Evolutionary conservation across 2,888 invertebrate species (phyloP).

Genomic region (Biston betularia): DNA sequence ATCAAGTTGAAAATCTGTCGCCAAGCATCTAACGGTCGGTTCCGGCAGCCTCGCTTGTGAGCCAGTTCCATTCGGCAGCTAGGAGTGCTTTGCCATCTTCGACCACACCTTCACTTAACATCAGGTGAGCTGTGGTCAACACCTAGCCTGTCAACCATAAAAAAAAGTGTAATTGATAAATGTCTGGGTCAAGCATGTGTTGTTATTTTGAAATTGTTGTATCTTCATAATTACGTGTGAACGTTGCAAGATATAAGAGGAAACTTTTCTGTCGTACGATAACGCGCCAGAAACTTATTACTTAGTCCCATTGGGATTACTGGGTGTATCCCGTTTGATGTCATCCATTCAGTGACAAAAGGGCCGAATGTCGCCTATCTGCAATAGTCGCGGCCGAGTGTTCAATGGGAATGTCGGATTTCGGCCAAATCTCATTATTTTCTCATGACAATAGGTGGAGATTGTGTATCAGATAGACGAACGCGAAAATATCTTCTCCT

Average conservation of each 20-base stretch:
- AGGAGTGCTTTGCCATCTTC: too few species aligned
- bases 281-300: constrained; percentile 65
- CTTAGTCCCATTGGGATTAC: constrained; percentile 62
- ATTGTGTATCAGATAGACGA: constrained; percentile 11
- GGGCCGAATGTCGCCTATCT: constrained; percentile 25
- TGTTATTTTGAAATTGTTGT: not conserved
- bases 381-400: constrained; percentile 25
- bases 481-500: constrained; percentile 4
- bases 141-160: too few species aligned
- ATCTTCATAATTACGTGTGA: not conserved
- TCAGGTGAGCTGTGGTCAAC: too few species aligned
- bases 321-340: constrained; percentile 61
- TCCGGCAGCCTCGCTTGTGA: too few species aligned
- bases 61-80: too few species aligned
- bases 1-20: too few species aligned
- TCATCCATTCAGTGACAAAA: constrained; percentile 46
- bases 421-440: constrained; percentile 29
- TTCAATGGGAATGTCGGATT: constrained; percentile 28
- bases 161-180: too few species aligned
- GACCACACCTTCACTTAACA: too few species aligned
- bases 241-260: constrained; percentile 29
- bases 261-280: constrained; percentile 43
- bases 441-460: constrained; percentile 25
- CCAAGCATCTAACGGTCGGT: too few species aligned
- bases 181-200: too few species aligned